Base-by-base conservation (phyloP, 2,113 vertebrate species). In the Grammomys surdaster region DNA sequence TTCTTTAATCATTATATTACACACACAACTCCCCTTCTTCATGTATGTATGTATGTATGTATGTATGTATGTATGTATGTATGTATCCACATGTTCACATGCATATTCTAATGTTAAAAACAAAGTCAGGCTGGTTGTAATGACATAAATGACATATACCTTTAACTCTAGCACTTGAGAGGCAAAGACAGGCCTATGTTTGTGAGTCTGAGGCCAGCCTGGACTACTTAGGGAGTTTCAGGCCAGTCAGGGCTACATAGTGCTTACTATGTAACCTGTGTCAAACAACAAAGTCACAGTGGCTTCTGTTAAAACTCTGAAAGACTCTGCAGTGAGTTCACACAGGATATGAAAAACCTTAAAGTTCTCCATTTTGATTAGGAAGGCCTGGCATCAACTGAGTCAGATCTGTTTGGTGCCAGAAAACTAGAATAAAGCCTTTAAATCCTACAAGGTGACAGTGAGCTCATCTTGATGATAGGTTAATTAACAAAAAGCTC, bases 401-500 rank as follows among this genome's bases (percentile, higher is more conserved):
- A 81, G 43, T 51, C 20, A 73, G n/a, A 56, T 77, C 72, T 85
- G 0, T 13, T 60, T 73, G 88, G 77, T 56, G 70, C 36, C 19
- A 24, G 63, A 84, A 87, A 95, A 90, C 58, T 14, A 87, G 26
- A 92, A 20, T 9, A 87, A 81, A 91, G 43, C 46, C 93, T 96
- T 90, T 31, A 54, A 81, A 72, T 84, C 75, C 48, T 75, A 65
- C 1, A 88, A 24, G 46, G 48, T 75, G 78, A 89, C 48, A 69
- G 5, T n/a, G 24, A 93, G 56, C 82, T 81, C 17, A 24, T 89
- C 40, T 96, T 69, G 33, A 69, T 56, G n/a, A 72, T 3, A 24
- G 26, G 22, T 48, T 87, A 88, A 93, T 73, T 31, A 95, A 51
- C 43, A 76, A 80, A 91, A 96, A 94, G n/a, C 54, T 76, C 28